Evolutionary conservation across 2,888 invertebrate genomes (phyloP), one percentile per base, ranked within the genome.

Genomic region (Dolomedes plantarius): DNA sequence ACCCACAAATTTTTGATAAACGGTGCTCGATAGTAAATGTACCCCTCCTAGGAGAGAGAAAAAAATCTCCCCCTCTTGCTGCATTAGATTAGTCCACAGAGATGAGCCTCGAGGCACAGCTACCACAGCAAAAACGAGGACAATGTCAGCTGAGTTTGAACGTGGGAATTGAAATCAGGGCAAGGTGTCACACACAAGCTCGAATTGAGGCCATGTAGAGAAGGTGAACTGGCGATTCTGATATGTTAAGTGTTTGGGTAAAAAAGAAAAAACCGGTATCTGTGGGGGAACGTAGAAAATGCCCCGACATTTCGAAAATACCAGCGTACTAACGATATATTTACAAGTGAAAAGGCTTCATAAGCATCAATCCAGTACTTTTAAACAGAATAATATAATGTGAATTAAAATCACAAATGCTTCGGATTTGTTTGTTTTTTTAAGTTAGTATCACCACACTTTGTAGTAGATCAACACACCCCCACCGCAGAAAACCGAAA

Each of bases 151-250:
- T 9, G 62, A 29, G 28, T 67, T 39, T 64, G 27, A 41, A 75
- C 46, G 71, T 71, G 46, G 76, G 71, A 50, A 50, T 65, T 9
- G 71, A 65, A 83, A 83, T 83, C 76, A 65, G 83, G 83, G 76
- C 71, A 83, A 62, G 68, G 76, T 83, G 83, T 83, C 83, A 83
- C 75, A 69, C 83, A 23, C 41, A 23, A 19, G 75, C 32, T 6
- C 50, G 65, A 77, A 77, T 23, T 46, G 83, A 77, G 83, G 83
- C 76, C 83, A 32, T 46, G 16, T 27, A 31, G 71, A 46, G 82
- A 83, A 76, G 76, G 76, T 72, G 83, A 76, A 76, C 76, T 50
- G 23, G 56, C 56, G 56, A 23, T 56, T 56, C 11, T 23, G 56
- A 56, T 56, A 56, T 23, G 56, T 23, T 1, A 23, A 19, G 19